Percentiles rank a stretch among this genome's conserved stretches.
Conservation (phyloP, 2,797 vertebrate genomes). For the Delichon dasypus region DNA sequence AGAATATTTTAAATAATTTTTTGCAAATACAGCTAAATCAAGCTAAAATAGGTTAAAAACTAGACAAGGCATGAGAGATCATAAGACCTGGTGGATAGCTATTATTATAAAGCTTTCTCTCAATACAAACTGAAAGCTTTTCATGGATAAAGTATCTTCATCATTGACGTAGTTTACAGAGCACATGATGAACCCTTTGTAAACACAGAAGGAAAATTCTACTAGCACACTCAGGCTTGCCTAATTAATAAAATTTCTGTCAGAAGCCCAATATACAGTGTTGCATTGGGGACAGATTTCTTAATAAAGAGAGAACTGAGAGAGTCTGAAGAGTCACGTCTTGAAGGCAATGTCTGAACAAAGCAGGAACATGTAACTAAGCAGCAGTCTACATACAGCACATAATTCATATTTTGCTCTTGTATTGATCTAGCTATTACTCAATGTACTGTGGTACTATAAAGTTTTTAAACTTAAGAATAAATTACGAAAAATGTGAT, state of each 20-base stretch:
- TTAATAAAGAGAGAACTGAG: background rate
- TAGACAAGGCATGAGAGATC: background rate
- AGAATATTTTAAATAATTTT: background rate
- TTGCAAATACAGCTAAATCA: background rate
- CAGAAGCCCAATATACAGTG: background rate
- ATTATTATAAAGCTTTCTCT: background rate
- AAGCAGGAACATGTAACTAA: background rate
- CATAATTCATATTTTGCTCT: background rate
- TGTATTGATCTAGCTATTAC: background rate
- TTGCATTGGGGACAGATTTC: background rate
- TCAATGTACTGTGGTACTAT: background rate
- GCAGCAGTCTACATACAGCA: background rate
- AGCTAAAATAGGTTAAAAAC: background rate
- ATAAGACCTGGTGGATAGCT: background rate
- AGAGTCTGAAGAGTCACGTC: fast-evolving
- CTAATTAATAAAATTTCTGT: background rate
- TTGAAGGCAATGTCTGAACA: background rate
- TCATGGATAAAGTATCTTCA: background rate
- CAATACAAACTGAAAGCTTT: background rate
- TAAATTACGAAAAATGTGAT: background rate
- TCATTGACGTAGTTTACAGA: background rate
- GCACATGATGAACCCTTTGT: background rate
- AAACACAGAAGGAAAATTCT: background rate
- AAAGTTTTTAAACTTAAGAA: background rate
- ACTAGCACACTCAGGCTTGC: background rate